Percentiles rank a stretch among this genome's conserved stretches.
These are phyloP conservation scores for Ascaphus truei DNA, from an alignment of 2,113 vertebrate species.

Conservation along the genomic window DNA sequence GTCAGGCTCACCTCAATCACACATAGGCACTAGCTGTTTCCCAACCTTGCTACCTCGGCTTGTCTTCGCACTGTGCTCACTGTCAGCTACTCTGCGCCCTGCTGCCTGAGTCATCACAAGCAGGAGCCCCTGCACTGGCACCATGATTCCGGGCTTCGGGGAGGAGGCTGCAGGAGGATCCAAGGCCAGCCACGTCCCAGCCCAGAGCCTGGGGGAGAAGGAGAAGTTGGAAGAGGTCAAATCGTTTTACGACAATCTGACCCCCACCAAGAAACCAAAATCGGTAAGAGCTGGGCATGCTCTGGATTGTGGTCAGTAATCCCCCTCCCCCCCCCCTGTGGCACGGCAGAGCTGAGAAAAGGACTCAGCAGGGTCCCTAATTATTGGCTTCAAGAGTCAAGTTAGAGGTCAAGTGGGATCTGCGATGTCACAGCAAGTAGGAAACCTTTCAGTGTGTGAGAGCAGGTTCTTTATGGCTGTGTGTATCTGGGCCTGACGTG, in stretches of 20 bases:
- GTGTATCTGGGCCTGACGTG: too few species aligned
- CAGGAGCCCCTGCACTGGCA: neutral
- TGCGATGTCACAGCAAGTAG: neutral
- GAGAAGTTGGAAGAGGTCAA: slow-evolving; percentile 61
- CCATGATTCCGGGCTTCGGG: slow-evolving; percentile 10
- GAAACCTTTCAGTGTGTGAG: neutral
- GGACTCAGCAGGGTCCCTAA: too few species aligned
- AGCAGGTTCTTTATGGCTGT: neutral
- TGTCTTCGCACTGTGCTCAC: too few species aligned
- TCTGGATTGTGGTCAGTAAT: too few species aligned
- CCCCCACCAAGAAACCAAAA: slow-evolving; percentile 70
- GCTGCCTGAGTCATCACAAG: too few species aligned
- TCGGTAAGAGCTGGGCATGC: slow-evolving; percentile 56
- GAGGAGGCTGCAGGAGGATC: slow-evolving; percentile 1
- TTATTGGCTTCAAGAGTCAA: too few species aligned
- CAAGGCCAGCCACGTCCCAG: slow-evolving; percentile 7
- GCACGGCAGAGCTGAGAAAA: neutral
- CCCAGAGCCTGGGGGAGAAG: slow-evolving; percentile 26
- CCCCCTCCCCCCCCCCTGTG: neutral
- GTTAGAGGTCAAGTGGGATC: too few species aligned
- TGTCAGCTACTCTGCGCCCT: too few species aligned
- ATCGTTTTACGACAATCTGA: slow-evolving; percentile 60
- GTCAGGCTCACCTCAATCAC: neutral
- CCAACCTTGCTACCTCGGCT: slow-evolving; percentile 8
- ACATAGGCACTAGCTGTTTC: neutral